phyloP scores from a whole-genome alignment of 2,888 invertebrate species.

The Agrotis puta region DNA sequence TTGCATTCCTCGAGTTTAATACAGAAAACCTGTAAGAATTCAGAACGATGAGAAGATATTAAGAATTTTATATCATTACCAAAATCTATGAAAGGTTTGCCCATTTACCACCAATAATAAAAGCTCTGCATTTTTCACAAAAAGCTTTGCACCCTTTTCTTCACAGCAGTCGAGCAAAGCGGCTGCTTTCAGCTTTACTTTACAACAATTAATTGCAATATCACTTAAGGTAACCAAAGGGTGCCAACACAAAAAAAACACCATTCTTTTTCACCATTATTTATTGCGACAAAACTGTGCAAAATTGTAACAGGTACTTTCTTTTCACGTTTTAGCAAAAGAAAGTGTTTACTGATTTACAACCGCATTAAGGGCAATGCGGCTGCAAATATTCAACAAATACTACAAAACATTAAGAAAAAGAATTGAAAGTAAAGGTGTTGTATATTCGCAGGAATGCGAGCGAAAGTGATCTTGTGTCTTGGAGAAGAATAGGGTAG shows the following conservation, averaged over 20 bases:
- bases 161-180: conserved; percentile 13
- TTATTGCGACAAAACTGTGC: conserved; percentile 70
- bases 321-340: conserved; percentile 71
- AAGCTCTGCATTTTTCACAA: conserved; percentile 5
- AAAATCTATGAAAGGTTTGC: conserved; percentile 10
- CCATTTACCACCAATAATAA: conserved; percentile 8
- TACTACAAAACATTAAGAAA: conserved; percentile 56
- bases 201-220: conserved; percentile 60
- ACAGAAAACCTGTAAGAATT: neutral
- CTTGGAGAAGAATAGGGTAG: conserved; percentile 62
- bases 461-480: conserved; percentile 83
- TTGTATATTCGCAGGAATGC: conserved; percentile 79
- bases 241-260: conserved; percentile 52
- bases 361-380: conserved; percentile 77
- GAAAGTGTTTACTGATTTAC: conserved; percentile 87
- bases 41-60: neutral
- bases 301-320: conserved; percentile 86
- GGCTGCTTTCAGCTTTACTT: conserved; percentile 45
- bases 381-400: conserved; percentile 83
- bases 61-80: neutral
- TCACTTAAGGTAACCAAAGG: conserved; percentile 62
- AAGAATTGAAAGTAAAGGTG: conserved; percentile 81
- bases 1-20: too few species aligned
- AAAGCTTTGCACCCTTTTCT: conserved; percentile 19
- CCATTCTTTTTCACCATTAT: conserved; percentile 35